These are phyloP conservation scores for Perithous albicinctus DNA, from an alignment of 2,888 invertebrate species.

Conservation along the genomic window DNA sequence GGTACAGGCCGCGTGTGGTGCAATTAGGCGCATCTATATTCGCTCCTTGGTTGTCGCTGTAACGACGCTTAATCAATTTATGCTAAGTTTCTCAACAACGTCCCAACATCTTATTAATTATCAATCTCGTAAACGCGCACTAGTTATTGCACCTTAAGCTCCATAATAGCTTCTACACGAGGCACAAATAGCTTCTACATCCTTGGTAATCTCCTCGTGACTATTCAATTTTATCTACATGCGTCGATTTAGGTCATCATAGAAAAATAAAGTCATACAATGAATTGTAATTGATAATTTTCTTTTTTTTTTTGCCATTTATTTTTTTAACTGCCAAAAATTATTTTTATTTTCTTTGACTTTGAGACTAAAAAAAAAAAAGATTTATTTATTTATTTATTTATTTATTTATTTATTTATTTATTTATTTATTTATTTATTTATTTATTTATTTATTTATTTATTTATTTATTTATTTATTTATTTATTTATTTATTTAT, in stretches of 20 bases:
- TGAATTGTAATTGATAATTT: too few relatives aligned
- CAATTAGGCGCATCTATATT: slow-evolving; percentile 76
- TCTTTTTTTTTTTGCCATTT: too few relatives aligned
- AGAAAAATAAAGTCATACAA: not conserved
- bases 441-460: too few relatives aligned
- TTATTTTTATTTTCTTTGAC: not conserved
- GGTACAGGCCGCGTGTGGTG: slow-evolving; percentile 53
- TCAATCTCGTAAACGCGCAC: slow-evolving; percentile 62
- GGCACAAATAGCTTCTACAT: slow-evolving; percentile 5
- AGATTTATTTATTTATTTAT: too few relatives aligned
- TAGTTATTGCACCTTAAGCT: slow-evolving; percentile 36
- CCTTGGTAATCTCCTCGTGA: slow-evolving; percentile 61
- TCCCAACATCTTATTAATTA: slow-evolving; percentile 67
- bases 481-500: too few relatives aligned
- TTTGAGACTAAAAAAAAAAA: not conserved
- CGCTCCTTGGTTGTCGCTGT: slow-evolving; percentile 45
- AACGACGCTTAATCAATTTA: slow-evolving; percentile 81
- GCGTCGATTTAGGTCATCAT: slow-evolving; percentile 15
- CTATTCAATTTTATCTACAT: slow-evolving; percentile 65
- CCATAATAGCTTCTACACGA: not conserved
- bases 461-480: too few relatives aligned
- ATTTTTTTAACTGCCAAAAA: too few relatives aligned
- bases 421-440: too few relatives aligned
- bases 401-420: too few relatives aligned
- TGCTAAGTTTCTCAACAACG: slow-evolving; percentile 73